These are phyloP conservation scores for Crossaster papposus DNA, from an alignment of 53 echinoderm and acorn worm genomes.

Conservation along the genomic window DNA sequence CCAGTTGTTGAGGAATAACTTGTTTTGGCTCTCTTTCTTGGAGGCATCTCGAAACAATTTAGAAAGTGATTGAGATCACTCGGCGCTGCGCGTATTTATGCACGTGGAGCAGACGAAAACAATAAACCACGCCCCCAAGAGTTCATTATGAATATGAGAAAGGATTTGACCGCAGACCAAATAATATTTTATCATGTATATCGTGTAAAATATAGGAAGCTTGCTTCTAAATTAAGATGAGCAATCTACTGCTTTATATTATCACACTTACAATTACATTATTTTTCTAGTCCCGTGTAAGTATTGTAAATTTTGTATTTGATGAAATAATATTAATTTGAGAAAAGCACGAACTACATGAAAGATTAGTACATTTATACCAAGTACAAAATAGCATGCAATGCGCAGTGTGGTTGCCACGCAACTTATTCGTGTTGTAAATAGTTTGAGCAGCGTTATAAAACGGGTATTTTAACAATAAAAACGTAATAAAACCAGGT, in stretches of 20 bases:
- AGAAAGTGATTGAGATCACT: background rate
- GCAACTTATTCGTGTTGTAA: background rate
- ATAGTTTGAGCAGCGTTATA: background rate
- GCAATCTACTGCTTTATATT: background rate
- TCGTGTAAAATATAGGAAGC: background rate
- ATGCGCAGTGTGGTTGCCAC: slow-evolving; percentile 51
- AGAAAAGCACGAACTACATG: background rate
- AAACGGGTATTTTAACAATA: background rate
- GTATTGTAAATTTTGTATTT: background rate
- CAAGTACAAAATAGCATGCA: background rate
- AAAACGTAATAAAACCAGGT: background rate
- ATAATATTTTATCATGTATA: background rate
- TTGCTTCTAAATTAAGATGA: background rate
- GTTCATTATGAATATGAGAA: background rate
- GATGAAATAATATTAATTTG: background rate
- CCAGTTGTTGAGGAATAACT: background rate
- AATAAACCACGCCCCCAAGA: slow-evolving; percentile 33
- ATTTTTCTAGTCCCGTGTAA: background rate
- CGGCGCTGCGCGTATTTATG: background rate
- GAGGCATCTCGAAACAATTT: slow-evolving; percentile 12
- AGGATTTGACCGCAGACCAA: background rate
- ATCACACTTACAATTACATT: background rate
- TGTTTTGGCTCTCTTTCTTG: slow-evolving; percentile 43
- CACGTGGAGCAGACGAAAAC: slow-evolving; percentile 6
- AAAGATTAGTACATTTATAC: background rate